Percentiles rank a stretch among this genome's conserved stretches.
Conservation (phyloP, 1,140 invertebrate genomes). For the Thaumatotibia leucotreta region DNA sequence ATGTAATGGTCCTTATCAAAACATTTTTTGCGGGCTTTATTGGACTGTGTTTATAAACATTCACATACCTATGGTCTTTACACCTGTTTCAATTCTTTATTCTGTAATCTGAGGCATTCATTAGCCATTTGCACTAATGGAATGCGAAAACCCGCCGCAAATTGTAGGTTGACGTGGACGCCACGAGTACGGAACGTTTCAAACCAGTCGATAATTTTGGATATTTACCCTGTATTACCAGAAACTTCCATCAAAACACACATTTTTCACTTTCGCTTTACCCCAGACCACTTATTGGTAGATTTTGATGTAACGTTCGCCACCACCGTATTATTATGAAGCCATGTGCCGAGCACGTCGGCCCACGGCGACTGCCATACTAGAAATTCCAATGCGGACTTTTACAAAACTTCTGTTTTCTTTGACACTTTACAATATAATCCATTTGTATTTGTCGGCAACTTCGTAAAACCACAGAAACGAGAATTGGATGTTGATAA, state of each 20-base stretch:
- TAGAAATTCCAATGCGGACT: conserved; percentile 70
- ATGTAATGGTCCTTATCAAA: conserved; percentile 25
- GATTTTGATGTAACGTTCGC: conserved; percentile 50
- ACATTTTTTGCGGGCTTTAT: conserved; percentile 14
- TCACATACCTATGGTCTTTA: conserved; percentile 5
- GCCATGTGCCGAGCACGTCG: conserved; percentile 72
- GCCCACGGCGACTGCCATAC: conserved; percentile 55
- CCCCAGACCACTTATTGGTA: conserved; percentile 31
- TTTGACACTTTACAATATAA: conserved; percentile 70
- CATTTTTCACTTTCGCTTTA: conserved; percentile 42
- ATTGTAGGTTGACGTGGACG: conserved; percentile 57
- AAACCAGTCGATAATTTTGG: conserved; percentile 5
- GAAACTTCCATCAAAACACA: conserved; percentile 10
- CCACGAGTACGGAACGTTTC: conserved; percentile 64
- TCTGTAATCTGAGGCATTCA: not conserved
- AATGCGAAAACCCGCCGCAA: conserved; percentile 49
- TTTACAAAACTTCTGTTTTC: conserved; percentile 48
- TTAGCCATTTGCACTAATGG: not conserved
- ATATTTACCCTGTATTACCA: not conserved
- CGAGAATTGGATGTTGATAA: conserved; percentile 63
- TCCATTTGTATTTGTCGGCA: conserved; percentile 71
- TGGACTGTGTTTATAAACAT: conserved; percentile 23
- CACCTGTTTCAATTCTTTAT: not conserved
- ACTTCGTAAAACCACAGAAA: conserved; percentile 73
- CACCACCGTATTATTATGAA: conserved; percentile 59